Evolutionary conservation across 2,797 vertebrate genomes (phyloP).

Genomic region (Paguma larvata): DNA sequence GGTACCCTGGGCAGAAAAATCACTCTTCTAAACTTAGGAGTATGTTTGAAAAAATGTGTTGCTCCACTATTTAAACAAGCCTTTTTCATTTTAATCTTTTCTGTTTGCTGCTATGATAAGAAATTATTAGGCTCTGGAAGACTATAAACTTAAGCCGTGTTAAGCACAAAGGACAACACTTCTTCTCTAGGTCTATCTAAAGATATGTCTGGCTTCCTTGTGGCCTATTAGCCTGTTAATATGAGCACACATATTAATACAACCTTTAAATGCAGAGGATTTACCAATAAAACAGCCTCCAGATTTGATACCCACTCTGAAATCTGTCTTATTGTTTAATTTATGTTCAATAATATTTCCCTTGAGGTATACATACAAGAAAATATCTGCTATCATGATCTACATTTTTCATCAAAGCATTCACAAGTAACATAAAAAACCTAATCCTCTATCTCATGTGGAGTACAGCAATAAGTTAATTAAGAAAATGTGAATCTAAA

Average conservation of each 20-base stretch:
- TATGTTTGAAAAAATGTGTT: constrained; percentile 51
- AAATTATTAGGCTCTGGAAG: constrained; percentile 53
- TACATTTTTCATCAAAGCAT: constrained; percentile 62
- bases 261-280: constrained; percentile 39
- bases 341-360: constrained; percentile 50
- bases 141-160: constrained; percentile 66
- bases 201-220: constrained; percentile 43
- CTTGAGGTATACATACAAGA: neutral
- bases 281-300: constrained; percentile 58
- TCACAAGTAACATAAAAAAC: constrained; percentile 68
- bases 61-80: neutral
- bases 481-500: constrained; percentile 61
- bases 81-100: neutral
- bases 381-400: constrained; percentile 34
- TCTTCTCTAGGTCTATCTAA: neutral
- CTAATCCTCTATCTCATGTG: constrained; percentile 49
- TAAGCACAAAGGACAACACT: constrained; percentile 74
- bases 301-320: constrained; percentile 30
- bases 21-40: constrained; percentile 27
- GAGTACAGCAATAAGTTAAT: constrained; percentile 4
- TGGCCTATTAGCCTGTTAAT: neutral
- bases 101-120: neutral
- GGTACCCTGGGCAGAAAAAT: constrained; percentile 1
- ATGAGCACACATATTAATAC: constrained; percentile 59
- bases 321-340: constrained; percentile 38